Conservation (phyloP, 92 coral and sea anemone species). For the Meandrina meandrites region DNA sequence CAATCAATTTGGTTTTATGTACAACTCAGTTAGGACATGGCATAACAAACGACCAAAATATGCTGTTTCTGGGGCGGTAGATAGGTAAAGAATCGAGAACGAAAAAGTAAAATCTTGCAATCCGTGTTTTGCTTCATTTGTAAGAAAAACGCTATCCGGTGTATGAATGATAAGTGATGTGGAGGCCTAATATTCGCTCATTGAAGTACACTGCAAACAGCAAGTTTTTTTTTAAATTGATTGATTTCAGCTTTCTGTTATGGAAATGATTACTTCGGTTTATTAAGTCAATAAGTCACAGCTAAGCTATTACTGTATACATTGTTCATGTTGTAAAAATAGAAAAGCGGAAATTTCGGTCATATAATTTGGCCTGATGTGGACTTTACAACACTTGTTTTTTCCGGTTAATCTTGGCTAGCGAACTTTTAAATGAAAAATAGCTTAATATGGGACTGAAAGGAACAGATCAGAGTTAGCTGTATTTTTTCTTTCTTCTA, state of each 20-base stretch:
- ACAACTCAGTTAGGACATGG: neutral
- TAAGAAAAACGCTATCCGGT: neutral
- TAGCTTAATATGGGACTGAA: neutral
- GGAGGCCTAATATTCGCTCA: neutral
- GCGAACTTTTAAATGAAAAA: neutral
- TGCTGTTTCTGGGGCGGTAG: conserved; percentile 1
- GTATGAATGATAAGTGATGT: neutral
- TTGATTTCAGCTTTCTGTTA: neutral
- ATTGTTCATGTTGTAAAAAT: neutral
- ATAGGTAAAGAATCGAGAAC: neutral
- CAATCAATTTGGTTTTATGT: no score
- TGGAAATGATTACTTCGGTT: neutral
- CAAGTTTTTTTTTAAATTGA: neutral
- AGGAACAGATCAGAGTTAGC: neutral
- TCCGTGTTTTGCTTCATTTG: neutral
- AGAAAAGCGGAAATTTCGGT: conserved; percentile 31
- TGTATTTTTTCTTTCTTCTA: neutral
- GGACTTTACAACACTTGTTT: conserved; percentile 12
- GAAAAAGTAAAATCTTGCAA: neutral
- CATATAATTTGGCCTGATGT: neutral
- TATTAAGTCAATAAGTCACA: neutral
- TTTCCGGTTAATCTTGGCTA: neutral
- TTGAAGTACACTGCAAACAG: neutral
- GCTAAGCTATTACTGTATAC: neutral
- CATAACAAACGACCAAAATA: neutral